Conservation (phyloP, 2,113 vertebrate genomes). For the Morphnarchus princeps region DNA sequence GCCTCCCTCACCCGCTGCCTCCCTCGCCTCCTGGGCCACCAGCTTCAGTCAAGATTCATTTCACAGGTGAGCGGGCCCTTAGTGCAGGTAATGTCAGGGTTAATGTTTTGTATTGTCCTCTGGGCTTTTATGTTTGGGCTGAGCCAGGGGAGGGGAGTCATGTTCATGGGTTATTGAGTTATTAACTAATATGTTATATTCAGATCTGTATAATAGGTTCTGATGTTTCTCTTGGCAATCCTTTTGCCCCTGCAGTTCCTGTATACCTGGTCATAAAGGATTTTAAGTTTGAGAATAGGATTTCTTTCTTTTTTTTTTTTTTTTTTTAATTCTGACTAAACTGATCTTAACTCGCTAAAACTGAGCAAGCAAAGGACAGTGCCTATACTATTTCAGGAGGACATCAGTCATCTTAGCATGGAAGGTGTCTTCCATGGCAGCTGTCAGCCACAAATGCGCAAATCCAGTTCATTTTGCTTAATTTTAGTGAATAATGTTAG, state of each 20-base stretch:
- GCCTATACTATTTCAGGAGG: neutral
- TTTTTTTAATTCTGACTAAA: neutral
- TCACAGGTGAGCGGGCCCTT: neutral
- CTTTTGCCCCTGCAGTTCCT: neutral
- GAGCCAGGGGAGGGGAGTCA: no score
- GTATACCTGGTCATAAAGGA: neutral
- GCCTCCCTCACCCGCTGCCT: neutral
- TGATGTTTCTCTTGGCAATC: neutral
- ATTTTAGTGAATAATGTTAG: neutral
- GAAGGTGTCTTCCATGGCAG: neutral
- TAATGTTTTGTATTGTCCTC: neutral
- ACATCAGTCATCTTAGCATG: neutral
- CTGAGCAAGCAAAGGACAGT: neutral
- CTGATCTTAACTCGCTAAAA: fast-evolving
- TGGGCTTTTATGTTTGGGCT: neutral
- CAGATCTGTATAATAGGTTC: neutral
- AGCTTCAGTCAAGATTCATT: neutral
- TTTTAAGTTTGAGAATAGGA: neutral
- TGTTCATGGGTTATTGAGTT: neutral
- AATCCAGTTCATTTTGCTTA: neutral
- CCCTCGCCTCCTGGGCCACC: no score
- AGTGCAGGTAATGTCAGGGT: no score
- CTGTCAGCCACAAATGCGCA: neutral
- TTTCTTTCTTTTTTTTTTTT: neutral
- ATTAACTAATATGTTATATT: neutral